These are phyloP conservation scores for Clostera curtula DNA, from an alignment of 2,888 invertebrate genomes.

Conservation along the genomic window DNA sequence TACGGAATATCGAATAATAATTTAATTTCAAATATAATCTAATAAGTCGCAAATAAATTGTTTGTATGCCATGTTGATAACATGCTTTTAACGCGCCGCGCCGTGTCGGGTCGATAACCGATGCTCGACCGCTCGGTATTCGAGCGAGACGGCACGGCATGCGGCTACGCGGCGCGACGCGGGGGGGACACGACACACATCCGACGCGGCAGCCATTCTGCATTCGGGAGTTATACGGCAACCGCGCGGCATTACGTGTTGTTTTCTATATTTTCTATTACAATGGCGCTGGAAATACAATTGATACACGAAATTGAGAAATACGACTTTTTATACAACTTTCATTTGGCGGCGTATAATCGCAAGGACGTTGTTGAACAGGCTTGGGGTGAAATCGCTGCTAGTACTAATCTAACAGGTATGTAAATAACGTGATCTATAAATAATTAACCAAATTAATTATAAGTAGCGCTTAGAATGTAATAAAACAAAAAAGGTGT, in stretches of 20 bases:
- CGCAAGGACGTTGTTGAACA: constrained; percentile 31
- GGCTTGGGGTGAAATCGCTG: constrained; percentile 28
- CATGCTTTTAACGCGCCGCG: constrained; percentile 3
- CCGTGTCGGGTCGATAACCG: constrained; percentile 6
- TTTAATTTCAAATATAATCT: no score
- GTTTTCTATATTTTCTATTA: not conserved
- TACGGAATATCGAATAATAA: no score
- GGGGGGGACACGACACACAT: constrained; percentile 24
- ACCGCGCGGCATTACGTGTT: constrained; percentile 11
- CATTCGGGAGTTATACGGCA: constrained; percentile 16
- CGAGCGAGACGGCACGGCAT: constrained; percentile 14
- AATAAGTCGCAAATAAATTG: no score
- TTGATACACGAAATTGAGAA: constrained; percentile 31
- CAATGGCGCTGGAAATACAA: constrained; percentile 30
- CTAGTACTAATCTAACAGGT: constrained; percentile 25
- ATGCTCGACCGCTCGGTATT: constrained; percentile 8
- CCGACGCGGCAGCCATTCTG: constrained; percentile 24
- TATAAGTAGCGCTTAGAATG: no score
- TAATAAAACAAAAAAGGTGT: no score
- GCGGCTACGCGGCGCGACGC: constrained; percentile 19
- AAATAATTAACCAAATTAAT: no score
- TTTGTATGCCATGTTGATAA: not conserved
- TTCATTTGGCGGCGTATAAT: constrained; percentile 29
- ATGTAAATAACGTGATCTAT: no score
- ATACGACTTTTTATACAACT: constrained; percentile 30